Percentiles rank a stretch among this genome's conserved stretches.
phyloP scores from a whole-genome alignment of 2,797 vertebrate genomes.

The Acipenser ruthenus region DNA sequence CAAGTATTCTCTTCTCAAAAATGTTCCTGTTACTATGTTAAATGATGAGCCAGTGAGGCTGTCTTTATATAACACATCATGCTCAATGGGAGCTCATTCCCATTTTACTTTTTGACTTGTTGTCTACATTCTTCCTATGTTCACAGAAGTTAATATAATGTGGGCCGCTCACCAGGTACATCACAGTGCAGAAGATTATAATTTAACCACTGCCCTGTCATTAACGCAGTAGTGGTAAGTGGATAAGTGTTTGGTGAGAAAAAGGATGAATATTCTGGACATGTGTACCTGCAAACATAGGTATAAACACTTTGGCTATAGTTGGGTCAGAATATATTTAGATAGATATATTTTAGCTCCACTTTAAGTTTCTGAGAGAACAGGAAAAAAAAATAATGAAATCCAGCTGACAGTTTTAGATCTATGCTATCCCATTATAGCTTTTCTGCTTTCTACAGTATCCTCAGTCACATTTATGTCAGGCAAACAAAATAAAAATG shows the following conservation, averaged over 20 bases:
- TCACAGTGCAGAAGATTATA: constrained; percentile 92
- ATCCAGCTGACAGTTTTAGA: background rate
- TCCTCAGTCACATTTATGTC: background rate
- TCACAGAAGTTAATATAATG: constrained; percentile 82
- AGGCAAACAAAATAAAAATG: background rate
- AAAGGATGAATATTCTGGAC: no score
- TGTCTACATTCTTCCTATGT: constrained; percentile 21
- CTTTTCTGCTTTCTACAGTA: background rate
- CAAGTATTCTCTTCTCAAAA: no score
- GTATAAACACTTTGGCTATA: no score
- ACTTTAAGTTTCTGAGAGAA: no score
- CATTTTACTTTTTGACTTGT: background rate
- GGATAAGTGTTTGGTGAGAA: constrained; percentile 62
- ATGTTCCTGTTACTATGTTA: no score
- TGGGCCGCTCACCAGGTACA: constrained; percentile 90
- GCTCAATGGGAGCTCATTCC: background rate
- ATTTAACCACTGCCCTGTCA: constrained; percentile 82
- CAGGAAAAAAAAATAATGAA: background rate
- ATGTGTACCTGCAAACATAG: background rate
- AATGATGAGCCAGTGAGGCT: no score
- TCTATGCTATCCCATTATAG: background rate
- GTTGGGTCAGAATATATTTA: no score
- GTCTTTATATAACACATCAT: no score
- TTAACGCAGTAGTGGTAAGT: constrained; percentile 74
- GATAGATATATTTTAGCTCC: no score